These are phyloP conservation scores for Chiridota heheva DNA, from an alignment of 35 echinoderm and acorn worm genomes.

Conservation along the genomic window DNA sequence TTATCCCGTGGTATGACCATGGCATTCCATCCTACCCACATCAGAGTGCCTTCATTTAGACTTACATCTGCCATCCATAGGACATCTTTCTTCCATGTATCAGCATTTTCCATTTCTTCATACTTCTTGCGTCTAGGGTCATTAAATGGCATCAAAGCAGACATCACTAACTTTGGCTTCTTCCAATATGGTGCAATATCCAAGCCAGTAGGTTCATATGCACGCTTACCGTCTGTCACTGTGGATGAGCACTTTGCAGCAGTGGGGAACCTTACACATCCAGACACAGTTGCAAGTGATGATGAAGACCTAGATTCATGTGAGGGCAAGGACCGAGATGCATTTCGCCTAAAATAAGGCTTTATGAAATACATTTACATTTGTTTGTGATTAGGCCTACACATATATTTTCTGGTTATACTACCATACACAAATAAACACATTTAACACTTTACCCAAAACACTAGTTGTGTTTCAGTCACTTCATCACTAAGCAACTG, in stretches of 20 bases:
- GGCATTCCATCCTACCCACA: slow-evolving; percentile 27
- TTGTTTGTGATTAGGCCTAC: too few relatives aligned
- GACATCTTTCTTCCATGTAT: slow-evolving; percentile 11
- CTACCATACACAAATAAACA: too few relatives aligned
- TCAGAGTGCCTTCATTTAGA: slow-evolving; percentile 4
- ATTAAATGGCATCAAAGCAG: slow-evolving; percentile 15
- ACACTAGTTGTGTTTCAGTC: too few relatives aligned
- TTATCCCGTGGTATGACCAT: neutral
- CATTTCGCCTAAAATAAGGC: too few relatives aligned
- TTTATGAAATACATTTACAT: too few relatives aligned
- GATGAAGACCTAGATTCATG: neutral
- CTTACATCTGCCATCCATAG: slow-evolving; percentile 21
- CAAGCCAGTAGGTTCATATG: slow-evolving; percentile 12
- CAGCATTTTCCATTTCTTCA: neutral
- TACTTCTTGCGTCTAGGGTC: slow-evolving; percentile 2
- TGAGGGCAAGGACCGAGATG: too few relatives aligned
- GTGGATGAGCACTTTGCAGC: neutral
- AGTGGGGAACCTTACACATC: neutral
- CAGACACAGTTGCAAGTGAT: slow-evolving; percentile 12
- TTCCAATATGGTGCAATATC: slow-evolving; percentile 13
- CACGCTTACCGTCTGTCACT: neutral
- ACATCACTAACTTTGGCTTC: neutral
- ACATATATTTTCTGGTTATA: too few relatives aligned
- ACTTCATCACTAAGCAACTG: too few relatives aligned
- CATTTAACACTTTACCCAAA: too few relatives aligned